A percentile compares a stretch with the other conserved stretches of the same genome.
Evolutionary conservation across 2,888 invertebrate species (phyloP).

Genomic region (Eilema depressum): DNA sequence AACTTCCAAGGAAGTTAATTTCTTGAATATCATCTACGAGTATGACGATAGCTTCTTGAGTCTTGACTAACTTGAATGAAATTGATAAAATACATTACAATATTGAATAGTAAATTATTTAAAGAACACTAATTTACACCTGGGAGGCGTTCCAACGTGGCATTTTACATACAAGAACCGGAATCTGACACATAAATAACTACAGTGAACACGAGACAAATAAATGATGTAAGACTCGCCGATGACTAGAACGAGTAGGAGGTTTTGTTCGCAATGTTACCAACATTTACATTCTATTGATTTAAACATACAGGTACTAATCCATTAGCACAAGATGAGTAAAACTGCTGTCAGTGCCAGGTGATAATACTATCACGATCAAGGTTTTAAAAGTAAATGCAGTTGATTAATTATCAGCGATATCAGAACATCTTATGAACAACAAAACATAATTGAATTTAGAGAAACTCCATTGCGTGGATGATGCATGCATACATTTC

Average conservation of each 20-base stretch:
- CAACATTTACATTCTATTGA: background rate
- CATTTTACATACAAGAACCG: slow-evolving; percentile 62
- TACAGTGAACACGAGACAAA: slow-evolving; percentile 51
- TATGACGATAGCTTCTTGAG: background rate
- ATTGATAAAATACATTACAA: background rate
- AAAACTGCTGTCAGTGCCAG: background rate
- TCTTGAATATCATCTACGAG: background rate
- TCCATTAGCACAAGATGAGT: background rate
- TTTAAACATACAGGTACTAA: background rate
- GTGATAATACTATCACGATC: background rate
- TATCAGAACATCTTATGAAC: background rate
- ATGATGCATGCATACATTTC: background rate
- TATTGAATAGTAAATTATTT: background rate
- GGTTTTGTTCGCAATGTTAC: slow-evolving; percentile 20
- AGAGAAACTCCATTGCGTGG: background rate
- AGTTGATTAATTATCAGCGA: no score
- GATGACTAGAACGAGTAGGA: slow-evolving; percentile 37
- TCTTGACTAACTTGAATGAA: background rate
- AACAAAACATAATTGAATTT: background rate
- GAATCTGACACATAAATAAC: slow-evolving; percentile 60
- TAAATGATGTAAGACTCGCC: slow-evolving; percentile 49
- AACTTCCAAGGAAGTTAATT: background rate
- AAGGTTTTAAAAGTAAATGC: background rate
- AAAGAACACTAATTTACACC: slow-evolving; percentile 11
- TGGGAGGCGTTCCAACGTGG: slow-evolving; percentile 56